phyloP scores from a whole-genome alignment of 1,140 invertebrate genomes.

The Meteorus sp. region DNA sequence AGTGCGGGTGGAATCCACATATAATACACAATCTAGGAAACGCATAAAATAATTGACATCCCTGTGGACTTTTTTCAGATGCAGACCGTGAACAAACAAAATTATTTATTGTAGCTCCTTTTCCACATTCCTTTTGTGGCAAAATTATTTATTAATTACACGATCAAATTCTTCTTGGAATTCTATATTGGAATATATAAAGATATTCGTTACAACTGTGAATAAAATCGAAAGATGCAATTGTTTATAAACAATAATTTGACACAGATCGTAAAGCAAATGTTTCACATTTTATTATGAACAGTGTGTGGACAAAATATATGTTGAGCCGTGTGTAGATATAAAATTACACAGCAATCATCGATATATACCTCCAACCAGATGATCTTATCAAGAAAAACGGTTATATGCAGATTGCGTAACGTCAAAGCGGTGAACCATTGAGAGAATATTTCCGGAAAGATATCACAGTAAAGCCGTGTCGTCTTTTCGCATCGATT shows the following conservation, averaged over 20 bases:
- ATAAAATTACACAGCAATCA: constrained; percentile 17
- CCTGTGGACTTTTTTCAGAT: no score
- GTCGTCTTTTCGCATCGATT: not conserved
- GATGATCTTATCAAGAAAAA: constrained; percentile 3
- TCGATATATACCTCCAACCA: not conserved
- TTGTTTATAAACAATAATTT: not conserved
- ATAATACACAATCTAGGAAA: no score
- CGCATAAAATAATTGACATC: no score
- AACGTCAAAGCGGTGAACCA: not conserved
- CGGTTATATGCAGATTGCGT: not conserved
- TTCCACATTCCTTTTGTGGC: not conserved
- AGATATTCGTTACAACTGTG: not conserved
- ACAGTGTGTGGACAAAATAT: not conserved
- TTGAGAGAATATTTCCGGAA: not conserved
- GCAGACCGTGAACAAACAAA: no score
- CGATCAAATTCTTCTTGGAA: constrained; percentile 1
- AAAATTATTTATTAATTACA: not conserved
- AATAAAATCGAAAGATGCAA: not conserved
- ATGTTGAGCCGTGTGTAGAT: constrained; percentile 3
- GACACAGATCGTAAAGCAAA: constrained; percentile 14
- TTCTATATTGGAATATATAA: not conserved
- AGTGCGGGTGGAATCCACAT: not conserved
- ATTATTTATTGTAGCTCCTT: not conserved
- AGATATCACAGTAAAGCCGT: not conserved
- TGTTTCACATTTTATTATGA: no score